Base-by-base conservation (phyloP, 2,113 vertebrate species). In the Tupaia tana region DNA sequence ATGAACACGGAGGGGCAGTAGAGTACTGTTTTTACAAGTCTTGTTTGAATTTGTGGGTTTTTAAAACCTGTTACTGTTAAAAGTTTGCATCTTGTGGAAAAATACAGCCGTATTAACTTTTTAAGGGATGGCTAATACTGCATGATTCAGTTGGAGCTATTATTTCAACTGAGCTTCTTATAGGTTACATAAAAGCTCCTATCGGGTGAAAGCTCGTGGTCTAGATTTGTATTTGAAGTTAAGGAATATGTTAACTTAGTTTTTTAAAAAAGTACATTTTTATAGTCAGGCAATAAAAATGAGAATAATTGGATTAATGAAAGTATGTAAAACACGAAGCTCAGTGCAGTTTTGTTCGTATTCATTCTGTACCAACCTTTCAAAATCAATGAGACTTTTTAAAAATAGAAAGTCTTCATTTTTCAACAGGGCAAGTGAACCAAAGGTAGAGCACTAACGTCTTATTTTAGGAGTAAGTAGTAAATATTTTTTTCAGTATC, bases 1-100 rank as follows among this genome's bases (percentile, higher is more conserved):
- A 56, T 96, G 96, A 97, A 98, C 98, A 0, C 97, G 94, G 93
- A 98, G 98, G 98, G 98, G 98, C 98, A 98, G 97, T 98, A 94
- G 97, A 94, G 97, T 96, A 97, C 98, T 97, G 90, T 93, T 31
- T 94, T 95, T 97, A 59, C 71, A 78, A 84, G 78, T 91, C 87
- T 96, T 87, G 29, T 69, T 77, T 93, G 83, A 93, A 88, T 95
- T 88, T 92, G 12, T 86, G 56, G 27, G 10, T 79, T 93, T 43
- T 80, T 25, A 61, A 63, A 79, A 89, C 73, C 58, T 24, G n/a
- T 81, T 93, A 69, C n/a, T 79, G 18, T 89, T 89, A 69, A 78
- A 90, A 95, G 18, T 91, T 92, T 29, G 19, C 69, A 24, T 86
- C 81, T 31, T 83, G 71, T 77, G 67, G 80, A 58, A 52, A 93